Conservation (phyloP, 2,797 vertebrate genomes). For the Neopelma chrysocephalum region DNA sequence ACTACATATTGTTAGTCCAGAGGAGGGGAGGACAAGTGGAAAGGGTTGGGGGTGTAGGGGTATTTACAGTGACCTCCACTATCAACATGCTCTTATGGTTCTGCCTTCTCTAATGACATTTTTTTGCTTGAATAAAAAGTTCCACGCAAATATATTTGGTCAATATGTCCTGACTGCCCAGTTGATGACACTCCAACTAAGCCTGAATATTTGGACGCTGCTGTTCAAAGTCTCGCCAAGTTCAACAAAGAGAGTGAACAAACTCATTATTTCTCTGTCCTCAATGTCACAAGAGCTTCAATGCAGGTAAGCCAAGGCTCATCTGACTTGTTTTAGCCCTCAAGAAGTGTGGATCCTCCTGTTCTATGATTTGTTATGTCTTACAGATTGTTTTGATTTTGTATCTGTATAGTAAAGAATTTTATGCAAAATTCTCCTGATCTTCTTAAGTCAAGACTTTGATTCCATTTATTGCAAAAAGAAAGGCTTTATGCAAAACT, state of each 20-base stretch:
- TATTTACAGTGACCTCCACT: not conserved
- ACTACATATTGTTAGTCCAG: not conserved
- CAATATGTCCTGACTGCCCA: conserved; percentile 61
- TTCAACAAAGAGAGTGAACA: conserved; percentile 50
- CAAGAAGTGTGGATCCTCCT: not conserved
- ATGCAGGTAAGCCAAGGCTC: conserved; percentile 57
- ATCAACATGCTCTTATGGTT: not conserved
- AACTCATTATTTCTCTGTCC: conserved; percentile 52
- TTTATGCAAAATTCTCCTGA: not conserved
- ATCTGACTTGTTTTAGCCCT: not conserved
- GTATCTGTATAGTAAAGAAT: not conserved
- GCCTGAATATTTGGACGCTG: not conserved
- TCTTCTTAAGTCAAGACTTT: not conserved
- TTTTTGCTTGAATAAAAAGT: conserved; percentile 44
- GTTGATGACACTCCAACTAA: not conserved
- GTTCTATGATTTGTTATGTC: not conserved
- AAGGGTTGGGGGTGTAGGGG: not conserved
- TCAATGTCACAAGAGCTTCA: conserved; percentile 54
- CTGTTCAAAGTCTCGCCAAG: conserved; percentile 35
- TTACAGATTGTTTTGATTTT: not conserved
- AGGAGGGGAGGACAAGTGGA: not conserved
- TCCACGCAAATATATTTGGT: not conserved
- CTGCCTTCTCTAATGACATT: not conserved
- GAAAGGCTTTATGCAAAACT: not conserved
- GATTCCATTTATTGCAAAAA: not conserved